phyloP scores from a whole-genome alignment of 2,888 invertebrate species.

The Hydriomena furcata region DNA sequence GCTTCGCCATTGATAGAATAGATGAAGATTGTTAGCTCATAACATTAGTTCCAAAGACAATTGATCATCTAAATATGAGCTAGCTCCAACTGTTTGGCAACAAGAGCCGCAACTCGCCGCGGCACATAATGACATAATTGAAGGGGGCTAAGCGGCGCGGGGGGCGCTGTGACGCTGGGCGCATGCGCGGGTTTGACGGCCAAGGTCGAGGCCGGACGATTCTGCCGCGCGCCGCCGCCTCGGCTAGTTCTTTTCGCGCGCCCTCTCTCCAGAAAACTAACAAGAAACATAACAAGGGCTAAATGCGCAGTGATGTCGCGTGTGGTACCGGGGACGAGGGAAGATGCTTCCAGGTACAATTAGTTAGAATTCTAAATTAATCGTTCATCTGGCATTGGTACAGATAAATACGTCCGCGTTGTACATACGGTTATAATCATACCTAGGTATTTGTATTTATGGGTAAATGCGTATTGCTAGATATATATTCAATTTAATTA shows the following conservation, averaged over 20 bases:
- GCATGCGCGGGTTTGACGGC: conserved; percentile 83
- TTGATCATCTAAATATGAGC: conserved; percentile 47
- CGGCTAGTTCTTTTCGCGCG: conserved; percentile 68
- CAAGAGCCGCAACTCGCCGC: conserved; percentile 58
- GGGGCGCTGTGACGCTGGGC: conserved; percentile 61
- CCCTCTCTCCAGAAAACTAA: conserved; percentile 61
- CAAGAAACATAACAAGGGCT: conserved; percentile 51
- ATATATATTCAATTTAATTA: conserved; percentile 6
- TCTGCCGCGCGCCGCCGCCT: conserved; percentile 80
- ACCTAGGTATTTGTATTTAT: too few relatives aligned
- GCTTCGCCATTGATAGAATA: too few relatives aligned
- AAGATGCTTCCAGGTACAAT: conserved; percentile 17
- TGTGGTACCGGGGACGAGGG: conserved; percentile 48
- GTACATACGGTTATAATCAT: conserved; percentile 59
- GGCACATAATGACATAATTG: conserved; percentile 82
- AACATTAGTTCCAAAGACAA: neutral
- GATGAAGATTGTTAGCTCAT: neutral
- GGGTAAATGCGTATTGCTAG: neutral
- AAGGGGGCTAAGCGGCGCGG: conserved; percentile 50
- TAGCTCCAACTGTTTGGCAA: conserved; percentile 69
- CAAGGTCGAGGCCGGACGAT: conserved; percentile 82
- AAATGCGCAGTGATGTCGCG: conserved; percentile 69
- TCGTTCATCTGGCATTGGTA: conserved; percentile 20
- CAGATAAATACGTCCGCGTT: conserved; percentile 52
- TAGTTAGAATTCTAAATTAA: conserved; percentile 6